Evolutionary conservation across 2,888 invertebrate genomes (phyloP), one percentile per base, ranked within the genome.

Genomic region (Athalia cordata): DNA sequence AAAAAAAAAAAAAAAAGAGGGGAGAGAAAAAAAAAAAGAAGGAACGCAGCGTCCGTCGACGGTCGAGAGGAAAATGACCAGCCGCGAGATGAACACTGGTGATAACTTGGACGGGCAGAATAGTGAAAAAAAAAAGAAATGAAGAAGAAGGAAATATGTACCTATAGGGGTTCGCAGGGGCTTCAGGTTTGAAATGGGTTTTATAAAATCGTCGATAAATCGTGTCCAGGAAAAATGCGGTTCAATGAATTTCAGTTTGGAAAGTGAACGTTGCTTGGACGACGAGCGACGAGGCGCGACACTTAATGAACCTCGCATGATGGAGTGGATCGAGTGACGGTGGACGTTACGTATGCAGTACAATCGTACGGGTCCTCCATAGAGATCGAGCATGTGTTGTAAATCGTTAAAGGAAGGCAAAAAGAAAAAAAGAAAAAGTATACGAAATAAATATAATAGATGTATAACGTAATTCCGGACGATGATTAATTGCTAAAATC

Each of bases 221-320:
- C 59, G 45, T n/a, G 29, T 29, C 29, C 29, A 29, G 29, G 13
- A 68, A 52, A 43, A 68, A 11, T 55, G 9, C 6, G 13, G 72
- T 59, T 9, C 29, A 43, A 11, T 7, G 55, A 43, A 45, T 55
- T 29, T 29, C 29, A 29, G 29, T 29, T 29, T 29, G 29, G 29
- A 29, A 29, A 29, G 29, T 29, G 29, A 29, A 29, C 29, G 29
- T 29, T 29, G 29, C 29, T 29, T 29, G 29, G 29, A 29, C 29
- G 29, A 29, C 72, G 68, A 52, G 55, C 52, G 68, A 68, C 52
- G 29, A 68, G 29, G 72, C 59, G 59, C 59, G 72, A 59, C 59
- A 83, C 81, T 81, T 85, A 86, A 87, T 86, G 85, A 86, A 85
- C 81, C 83, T 85, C 82, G 83, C 82, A 85, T 86, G 86, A 86